Percentiles rank a stretch among this genome's conserved stretches.
phyloP scores from a whole-genome alignment of 1,140 invertebrate species.

The Oedothorax gibbosus region DNA sequence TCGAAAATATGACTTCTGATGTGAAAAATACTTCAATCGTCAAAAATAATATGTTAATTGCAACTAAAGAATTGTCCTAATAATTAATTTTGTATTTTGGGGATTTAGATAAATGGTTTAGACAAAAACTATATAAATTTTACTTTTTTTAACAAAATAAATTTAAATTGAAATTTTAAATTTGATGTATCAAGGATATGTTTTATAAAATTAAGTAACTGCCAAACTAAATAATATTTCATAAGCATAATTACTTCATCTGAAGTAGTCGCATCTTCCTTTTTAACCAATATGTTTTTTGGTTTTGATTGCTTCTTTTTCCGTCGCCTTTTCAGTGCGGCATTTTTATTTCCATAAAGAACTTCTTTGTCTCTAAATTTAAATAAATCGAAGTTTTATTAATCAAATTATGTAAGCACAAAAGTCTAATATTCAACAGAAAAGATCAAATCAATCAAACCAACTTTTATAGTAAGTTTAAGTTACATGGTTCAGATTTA shows the following conservation, averaged over 20 bases:
- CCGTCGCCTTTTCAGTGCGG: not conserved
- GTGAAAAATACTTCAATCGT: too few species aligned
- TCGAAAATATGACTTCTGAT: too few species aligned
- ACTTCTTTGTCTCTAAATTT: constrained; percentile 13
- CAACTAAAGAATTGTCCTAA: too few species aligned
- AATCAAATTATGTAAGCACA: not conserved
- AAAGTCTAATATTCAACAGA: not conserved
- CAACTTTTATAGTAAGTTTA: too few species aligned
- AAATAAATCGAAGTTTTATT: not conserved
- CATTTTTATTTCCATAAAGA: constrained; percentile 17
- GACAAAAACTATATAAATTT: not conserved
- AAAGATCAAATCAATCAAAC: not conserved
- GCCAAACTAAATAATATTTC: not conserved
- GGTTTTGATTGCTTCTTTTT: not conserved
- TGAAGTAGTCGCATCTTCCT: not conserved
- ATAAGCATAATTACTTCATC: not conserved
- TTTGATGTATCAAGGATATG: not conserved
- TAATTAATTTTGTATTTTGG: too few species aligned
- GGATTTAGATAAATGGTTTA: not conserved
- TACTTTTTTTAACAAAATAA: not conserved
- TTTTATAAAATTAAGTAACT: not conserved
- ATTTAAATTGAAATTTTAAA: not conserved
- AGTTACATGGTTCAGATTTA: too few species aligned
- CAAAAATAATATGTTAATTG: too few species aligned
- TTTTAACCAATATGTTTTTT: not conserved